phyloP scores from a whole-genome alignment of 2,888 invertebrate species.

The Argyra leucocephala region DNA sequence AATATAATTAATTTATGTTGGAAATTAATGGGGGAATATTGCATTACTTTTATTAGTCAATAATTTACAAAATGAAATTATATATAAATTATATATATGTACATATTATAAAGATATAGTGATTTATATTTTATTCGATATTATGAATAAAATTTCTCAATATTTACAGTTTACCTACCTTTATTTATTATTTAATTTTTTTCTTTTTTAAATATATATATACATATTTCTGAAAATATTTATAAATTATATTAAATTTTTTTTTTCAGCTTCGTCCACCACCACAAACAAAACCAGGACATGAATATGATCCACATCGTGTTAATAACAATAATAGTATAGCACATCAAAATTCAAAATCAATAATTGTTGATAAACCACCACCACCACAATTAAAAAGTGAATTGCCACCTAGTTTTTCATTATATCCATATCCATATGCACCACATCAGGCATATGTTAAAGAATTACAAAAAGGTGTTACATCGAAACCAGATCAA shows the following conservation, averaged over 20 bases:
- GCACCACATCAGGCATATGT: slow-evolving; percentile 16
- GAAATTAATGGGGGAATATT: too few relatives aligned
- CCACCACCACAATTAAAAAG: slow-evolving; percentile 45
- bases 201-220: not conserved
- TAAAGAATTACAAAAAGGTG: slow-evolving; percentile 20
- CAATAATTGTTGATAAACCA: slow-evolving; percentile 25
- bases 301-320: slow-evolving; percentile 21
- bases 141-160: too few relatives aligned
- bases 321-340: slow-evolving; percentile 10
- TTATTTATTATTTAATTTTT: too few relatives aligned
- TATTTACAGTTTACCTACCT: too few relatives aligned
- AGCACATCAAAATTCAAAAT: slow-evolving; percentile 16
- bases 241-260: not conserved
- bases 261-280: slow-evolving; percentile 16
- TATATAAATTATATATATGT: too few relatives aligned
- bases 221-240: not conserved
- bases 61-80: too few relatives aligned
- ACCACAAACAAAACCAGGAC: slow-evolving; percentile 16
- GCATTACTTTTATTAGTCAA: too few relatives aligned
- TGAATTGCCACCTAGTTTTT: slow-evolving; percentile 53
- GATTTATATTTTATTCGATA: too few relatives aligned
- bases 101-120: too few relatives aligned
- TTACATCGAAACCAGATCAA: slow-evolving; percentile 18
- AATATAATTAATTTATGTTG: too few relatives aligned
- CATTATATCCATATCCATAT: slow-evolving; percentile 52